Evolutionary conservation across 2,888 invertebrate species (phyloP), one percentile per base, ranked within the genome.

Genomic region (Apeira syringaria): DNA sequence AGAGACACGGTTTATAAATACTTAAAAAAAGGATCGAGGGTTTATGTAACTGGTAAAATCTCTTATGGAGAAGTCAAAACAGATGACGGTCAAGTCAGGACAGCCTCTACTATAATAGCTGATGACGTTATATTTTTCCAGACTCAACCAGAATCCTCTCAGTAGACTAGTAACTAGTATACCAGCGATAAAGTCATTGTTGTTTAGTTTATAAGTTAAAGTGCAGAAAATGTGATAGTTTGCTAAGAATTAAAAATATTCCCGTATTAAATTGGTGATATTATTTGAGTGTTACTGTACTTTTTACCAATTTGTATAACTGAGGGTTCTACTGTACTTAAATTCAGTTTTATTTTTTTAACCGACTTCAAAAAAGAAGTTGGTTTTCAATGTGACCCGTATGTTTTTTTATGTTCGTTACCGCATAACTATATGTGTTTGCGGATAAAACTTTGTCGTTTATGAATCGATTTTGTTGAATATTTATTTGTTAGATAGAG

Each of bases 121-220:
- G 97, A 97, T 67, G 97, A 97, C 69, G 91, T 97, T 1, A 94
- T 97, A 68, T 97, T 97, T 76, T 94, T 97, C 81, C 92, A 94
- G 67, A 74, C 65, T 47, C 68, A 69, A 6, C 58, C 68, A 26
- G 55, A 61, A 37, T 73, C 67, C 28, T 1, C 32, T 7, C 22
- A 54, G 38, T 32, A 47, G 35, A 18, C 42, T 34, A 5, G 12
- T 26, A 31, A 30, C 30, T 27, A 35, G 47, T 40, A 30, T n/a
- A n/a, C n/a, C 33, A 15, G 12, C 17, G 38, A 37, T 44, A 36
- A 39, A 33, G n/a, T n/a, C 38, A 50, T 40, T 54, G 53, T 55
- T 50, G 35, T 40, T 42, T 68, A 66, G 58, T 49, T 48, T 43
- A 8, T 68, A 71, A 69, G 68, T 32, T 6, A n/a, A 39, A 45